Evolutionary conservation across 2,888 invertebrate genomes (phyloP).

Genomic region (Sturmia bella): DNA sequence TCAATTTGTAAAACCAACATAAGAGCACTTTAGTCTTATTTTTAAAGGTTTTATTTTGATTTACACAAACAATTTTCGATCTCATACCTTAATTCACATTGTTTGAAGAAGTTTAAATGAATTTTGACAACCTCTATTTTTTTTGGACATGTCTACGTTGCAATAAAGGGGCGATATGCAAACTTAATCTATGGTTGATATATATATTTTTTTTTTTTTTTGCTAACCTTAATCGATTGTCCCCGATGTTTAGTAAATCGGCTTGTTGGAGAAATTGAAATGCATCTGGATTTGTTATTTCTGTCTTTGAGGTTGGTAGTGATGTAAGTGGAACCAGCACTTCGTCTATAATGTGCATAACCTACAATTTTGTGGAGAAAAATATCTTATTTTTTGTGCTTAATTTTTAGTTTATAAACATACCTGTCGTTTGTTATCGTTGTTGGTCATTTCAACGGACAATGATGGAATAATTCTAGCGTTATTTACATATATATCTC

Average conservation of each 20-base stretch:
- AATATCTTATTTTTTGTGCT: neutral
- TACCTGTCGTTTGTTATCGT: conserved; percentile 85
- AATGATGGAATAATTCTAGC: conserved; percentile 88
- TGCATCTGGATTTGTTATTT: conserved; percentile 91
- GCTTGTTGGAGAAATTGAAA: conserved; percentile 90
- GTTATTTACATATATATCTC: conserved; percentile 92
- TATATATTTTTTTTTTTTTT: no score
- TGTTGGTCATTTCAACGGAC: conserved; percentile 86
- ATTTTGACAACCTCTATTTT: no score
- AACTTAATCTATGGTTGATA: no score
- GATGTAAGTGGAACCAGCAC: conserved; percentile 90
- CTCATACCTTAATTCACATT: no score
- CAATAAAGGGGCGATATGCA: no score
- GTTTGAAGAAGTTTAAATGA: no score
- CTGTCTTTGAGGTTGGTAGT: conserved; percentile 84
- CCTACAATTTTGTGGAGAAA: conserved; percentile 82
- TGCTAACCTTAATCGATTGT: conserved; percentile 87
- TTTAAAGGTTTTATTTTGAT: no score
- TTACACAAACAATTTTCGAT: no score
- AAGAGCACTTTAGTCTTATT: no score
- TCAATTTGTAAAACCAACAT: no score
- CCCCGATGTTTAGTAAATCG: conserved; percentile 88
- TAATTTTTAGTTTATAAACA: neutral
- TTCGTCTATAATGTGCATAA: conserved; percentile 93
- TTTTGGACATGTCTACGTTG: no score